Evolutionary conservation across 2,797 vertebrate species (phyloP), one percentile per base, ranked within the genome.

Genomic region (Parambassis ranga): DNA sequence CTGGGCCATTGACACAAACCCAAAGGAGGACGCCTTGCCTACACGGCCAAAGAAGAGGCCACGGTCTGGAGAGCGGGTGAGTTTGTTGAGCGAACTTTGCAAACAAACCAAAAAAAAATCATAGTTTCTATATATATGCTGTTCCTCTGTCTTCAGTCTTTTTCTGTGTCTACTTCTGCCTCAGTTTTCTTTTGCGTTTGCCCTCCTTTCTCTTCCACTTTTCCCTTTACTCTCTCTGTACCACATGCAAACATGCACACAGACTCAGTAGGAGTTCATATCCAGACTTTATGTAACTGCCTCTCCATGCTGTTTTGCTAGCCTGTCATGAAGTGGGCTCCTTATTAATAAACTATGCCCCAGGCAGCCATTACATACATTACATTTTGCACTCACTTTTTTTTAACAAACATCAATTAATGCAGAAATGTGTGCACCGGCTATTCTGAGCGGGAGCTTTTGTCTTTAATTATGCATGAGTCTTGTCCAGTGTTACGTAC

Each of bases 1-100:
- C 81, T 96, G 95, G 95, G 95, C 95, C 71, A 96, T 96, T 56
- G 95, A 96, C 89, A 95, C 92, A 82, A 96, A 95, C 91, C 95
- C 95, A 86, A 96, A 96, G 86, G 95, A 96, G 91, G 95, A 96
- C 65, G 79, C 92, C 6, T 87, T 95, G 88, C 94, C 95, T 66
- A 94, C 94, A 48, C 92, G 95, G 88, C 95, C 95, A 87, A 96
- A 96, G 92, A 96, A 96, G 89, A 95, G 95, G 90, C 94, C 95
- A 53, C 93, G 95, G 65, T 96, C 95, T 82, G 95, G 94, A 90
- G 95, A 96, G 85, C 90, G 95, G 90, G 95, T 96, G 86, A 90
- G 90, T 86, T 14, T 51, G 32, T 47, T 24, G 16, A 60, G 11
- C 52, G 18, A 71, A 39, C 24, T 14, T 44, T 49, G 10, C 37